These are phyloP conservation scores for Eurypyga helias DNA, from an alignment of 2,113 vertebrate species.

Conservation along the genomic window DNA sequence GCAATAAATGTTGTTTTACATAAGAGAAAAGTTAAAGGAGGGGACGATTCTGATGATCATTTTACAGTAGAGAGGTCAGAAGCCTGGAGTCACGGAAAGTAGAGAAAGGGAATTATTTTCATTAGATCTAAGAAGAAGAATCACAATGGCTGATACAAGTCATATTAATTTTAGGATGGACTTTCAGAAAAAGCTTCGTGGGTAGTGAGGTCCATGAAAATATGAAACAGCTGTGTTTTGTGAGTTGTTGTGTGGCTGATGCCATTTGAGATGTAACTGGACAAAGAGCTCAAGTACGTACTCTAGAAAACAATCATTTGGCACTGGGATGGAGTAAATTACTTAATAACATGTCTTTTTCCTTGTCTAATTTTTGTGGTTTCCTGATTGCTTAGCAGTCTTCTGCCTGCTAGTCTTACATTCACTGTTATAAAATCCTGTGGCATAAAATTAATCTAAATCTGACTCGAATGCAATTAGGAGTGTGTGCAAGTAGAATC, in stretches of 20 bases:
- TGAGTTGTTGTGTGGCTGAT: not conserved
- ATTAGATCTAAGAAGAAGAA: not conserved
- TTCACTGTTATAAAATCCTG: not conserved
- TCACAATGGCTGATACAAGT: not conserved
- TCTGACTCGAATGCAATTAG: not conserved
- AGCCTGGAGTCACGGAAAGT: not conserved
- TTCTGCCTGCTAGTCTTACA: not conserved
- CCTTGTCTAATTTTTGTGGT: not conserved
- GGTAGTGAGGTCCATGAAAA: not conserved
- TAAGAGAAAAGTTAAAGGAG: not conserved
- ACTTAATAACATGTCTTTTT: not conserved
- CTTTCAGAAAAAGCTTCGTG: not conserved
- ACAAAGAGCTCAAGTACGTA: not conserved
- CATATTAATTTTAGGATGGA: not conserved
- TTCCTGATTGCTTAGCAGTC: not conserved
- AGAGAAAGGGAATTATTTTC: not conserved
- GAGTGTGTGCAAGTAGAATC: not conserved
- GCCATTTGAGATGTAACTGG: not conserved
- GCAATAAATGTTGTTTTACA: not conserved
- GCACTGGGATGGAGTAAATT: not conserved
- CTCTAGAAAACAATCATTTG: not conserved
- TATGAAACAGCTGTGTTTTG: constrained; percentile 4
- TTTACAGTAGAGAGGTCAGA: not conserved
- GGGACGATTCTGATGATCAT: not conserved
- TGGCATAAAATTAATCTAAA: not conserved